phyloP scores from a whole-genome alignment of 2,797 vertebrate genomes.

The Phalanger gymnotis region DNA sequence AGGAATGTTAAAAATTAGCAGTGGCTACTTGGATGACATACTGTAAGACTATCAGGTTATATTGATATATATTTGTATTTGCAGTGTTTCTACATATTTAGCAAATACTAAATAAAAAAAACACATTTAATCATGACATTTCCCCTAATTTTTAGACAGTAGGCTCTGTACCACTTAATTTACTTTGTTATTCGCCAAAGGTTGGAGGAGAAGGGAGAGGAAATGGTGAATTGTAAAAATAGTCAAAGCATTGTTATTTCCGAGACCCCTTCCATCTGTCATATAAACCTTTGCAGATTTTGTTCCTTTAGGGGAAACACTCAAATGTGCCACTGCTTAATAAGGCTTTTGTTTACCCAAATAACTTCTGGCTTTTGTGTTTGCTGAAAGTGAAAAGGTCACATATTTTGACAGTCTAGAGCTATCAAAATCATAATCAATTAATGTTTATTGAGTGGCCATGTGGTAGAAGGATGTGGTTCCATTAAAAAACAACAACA shows the following conservation, averaged over 20 bases:
- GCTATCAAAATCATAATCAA: constrained; percentile 28
- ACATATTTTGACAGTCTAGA: constrained; percentile 19
- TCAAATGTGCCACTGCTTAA: constrained; percentile 17
- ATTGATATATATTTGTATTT: constrained; percentile 28
- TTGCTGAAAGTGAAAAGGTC: background rate
- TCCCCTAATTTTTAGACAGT: background rate
- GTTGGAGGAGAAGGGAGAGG: background rate
- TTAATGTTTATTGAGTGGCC: background rate
- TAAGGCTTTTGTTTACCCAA: constrained; percentile 15
- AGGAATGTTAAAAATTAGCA: constrained; percentile 9
- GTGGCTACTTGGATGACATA: background rate
- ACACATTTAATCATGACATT: background rate
- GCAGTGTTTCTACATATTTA: constrained; percentile 10
- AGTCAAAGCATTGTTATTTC: constrained; percentile 63
- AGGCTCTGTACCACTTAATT: constrained; percentile 49
- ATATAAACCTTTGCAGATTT: background rate
- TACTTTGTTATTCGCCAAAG: constrained; percentile 42
- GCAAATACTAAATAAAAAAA: constrained; percentile 37
- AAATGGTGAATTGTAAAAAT: background rate
- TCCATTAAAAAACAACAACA: background rate
- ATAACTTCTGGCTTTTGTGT: constrained; percentile 14
- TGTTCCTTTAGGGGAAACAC: constrained; percentile 26
- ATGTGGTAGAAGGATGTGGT: background rate
- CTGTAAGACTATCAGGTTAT: constrained; percentile 1
- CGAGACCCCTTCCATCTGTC: constrained; percentile 6